Evolutionary conservation across 2,888 invertebrate species (phyloP).

Genomic region (Brenthis hecate): DNA sequence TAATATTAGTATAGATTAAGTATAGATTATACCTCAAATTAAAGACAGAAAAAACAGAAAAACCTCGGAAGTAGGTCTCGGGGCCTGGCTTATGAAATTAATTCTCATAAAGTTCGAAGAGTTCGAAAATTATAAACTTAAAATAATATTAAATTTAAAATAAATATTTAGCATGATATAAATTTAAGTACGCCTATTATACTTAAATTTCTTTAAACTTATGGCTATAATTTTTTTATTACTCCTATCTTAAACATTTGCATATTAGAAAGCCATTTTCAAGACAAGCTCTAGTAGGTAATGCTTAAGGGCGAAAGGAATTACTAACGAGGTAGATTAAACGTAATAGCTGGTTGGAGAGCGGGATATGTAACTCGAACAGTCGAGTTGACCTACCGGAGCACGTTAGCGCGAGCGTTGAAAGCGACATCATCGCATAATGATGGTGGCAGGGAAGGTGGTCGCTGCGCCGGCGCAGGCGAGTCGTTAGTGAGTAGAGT

Average conservation of each 20-base stretch:
- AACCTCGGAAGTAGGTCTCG: too few relatives aligned
- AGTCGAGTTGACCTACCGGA: slow-evolving; percentile 67
- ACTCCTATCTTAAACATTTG: neutral
- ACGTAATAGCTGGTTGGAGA: slow-evolving; percentile 45
- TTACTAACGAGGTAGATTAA: slow-evolving; percentile 32
- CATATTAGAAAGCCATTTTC: slow-evolving; percentile 4
- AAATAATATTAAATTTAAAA: too few relatives aligned
- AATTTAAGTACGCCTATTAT: too few relatives aligned
- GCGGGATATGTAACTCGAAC: slow-evolving; percentile 43
- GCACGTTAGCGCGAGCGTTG: slow-evolving; percentile 57
- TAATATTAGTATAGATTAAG: too few relatives aligned
- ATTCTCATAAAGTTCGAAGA: too few relatives aligned
- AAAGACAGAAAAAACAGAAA: too few relatives aligned
- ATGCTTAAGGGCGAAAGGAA: slow-evolving; percentile 29
- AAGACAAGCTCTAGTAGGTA: slow-evolving; percentile 2
- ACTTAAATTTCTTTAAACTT: too few relatives aligned
- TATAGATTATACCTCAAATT: too few relatives aligned
- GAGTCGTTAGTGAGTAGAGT: slow-evolving; percentile 49
- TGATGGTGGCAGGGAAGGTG: slow-evolving; percentile 67
- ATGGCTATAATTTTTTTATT: neutral
- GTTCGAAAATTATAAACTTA: too few relatives aligned
- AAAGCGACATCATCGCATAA: slow-evolving; percentile 72
- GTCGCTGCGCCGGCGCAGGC: slow-evolving; percentile 53
- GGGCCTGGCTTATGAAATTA: too few relatives aligned
- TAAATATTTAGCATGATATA: too few relatives aligned